Evolutionary conservation across 2,888 invertebrate genomes (phyloP).

Genomic region (Drosophila formosana): DNA sequence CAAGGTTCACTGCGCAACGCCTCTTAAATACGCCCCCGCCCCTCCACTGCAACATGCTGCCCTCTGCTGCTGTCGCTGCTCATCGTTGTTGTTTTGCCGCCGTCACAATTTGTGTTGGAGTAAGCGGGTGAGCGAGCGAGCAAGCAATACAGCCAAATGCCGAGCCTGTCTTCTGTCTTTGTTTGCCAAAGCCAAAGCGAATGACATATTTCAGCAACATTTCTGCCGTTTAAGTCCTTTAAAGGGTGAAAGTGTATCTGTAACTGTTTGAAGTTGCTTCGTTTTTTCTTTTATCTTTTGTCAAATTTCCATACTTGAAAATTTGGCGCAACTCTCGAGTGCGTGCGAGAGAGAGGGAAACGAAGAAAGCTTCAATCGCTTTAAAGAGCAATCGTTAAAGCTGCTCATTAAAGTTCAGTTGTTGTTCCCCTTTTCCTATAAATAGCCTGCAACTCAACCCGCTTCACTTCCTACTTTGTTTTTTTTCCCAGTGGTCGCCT

Average conservation of each 20-base stretch:
- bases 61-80: constrained; percentile 34
- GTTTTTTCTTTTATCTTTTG: constrained; percentile 17
- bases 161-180: constrained; percentile 12
- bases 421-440: constrained; percentile 46
- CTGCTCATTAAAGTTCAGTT: constrained; percentile 62
- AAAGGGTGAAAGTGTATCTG: constrained; percentile 74
- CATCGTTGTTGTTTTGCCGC: constrained; percentile 77
- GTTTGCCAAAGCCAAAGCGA: constrained; percentile 20
- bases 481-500: constrained; percentile 45
- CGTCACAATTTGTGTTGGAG: constrained; percentile 59
- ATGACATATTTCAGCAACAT: constrained; percentile 74
- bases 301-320: constrained; percentile 40
- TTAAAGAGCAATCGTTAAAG: constrained; percentile 55
- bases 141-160: constrained; percentile 28
- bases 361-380: constrained; percentile 39
- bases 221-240: constrained; percentile 61
- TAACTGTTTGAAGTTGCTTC: constrained; percentile 18
- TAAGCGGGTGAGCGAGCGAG: constrained; percentile 5
- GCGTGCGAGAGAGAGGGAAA: constrained; percentile 3
- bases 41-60: constrained; percentile 62
- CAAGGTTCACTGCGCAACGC: constrained; percentile 78
- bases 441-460: constrained; percentile 46
- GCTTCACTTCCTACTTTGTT: constrained; percentile 34
- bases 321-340: constrained; percentile 36
- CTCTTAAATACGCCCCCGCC: constrained; percentile 39